Percentiles rank a stretch among this genome's conserved stretches.
phyloP scores from a whole-genome alignment of 2,797 vertebrate genomes.

The Melopsittacus undulatus region DNA sequence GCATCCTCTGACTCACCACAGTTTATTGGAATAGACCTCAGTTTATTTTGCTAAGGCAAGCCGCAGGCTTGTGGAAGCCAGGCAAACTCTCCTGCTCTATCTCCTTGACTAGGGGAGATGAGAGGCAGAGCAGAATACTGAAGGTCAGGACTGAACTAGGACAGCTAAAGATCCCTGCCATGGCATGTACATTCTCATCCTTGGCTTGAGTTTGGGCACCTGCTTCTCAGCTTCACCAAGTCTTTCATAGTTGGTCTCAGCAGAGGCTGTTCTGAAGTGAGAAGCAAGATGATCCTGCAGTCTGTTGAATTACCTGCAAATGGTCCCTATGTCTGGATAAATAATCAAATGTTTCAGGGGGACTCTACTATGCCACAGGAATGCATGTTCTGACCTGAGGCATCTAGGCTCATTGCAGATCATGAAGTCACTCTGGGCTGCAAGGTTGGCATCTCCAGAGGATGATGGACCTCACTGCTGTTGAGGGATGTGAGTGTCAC shows the following conservation, averaged over 20 bases:
- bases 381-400: neutral
- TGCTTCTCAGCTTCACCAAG: neutral
- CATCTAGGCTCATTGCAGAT: neutral
- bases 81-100: neutral
- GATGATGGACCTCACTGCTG: neutral
- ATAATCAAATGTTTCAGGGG: neutral
- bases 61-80: neutral
- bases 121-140: neutral
- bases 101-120: neutral
- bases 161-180: neutral
- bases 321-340: neutral
- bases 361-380: neutral
- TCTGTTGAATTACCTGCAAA: neutral
- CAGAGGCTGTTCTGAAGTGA: neutral
- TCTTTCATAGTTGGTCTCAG: neutral
- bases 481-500: neutral
- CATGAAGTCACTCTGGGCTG: neutral
- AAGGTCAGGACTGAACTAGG: neutral
- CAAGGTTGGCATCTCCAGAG: neutral
- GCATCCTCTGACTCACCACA: neutral
- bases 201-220: neutral
- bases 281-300: neutral
- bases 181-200: neutral
- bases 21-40: neutral
- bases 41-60: neutral